These are phyloP conservation scores for Eriosoma lanigerum DNA, from an alignment of 1,140 invertebrate genomes.

Conservation along the genomic window DNA sequence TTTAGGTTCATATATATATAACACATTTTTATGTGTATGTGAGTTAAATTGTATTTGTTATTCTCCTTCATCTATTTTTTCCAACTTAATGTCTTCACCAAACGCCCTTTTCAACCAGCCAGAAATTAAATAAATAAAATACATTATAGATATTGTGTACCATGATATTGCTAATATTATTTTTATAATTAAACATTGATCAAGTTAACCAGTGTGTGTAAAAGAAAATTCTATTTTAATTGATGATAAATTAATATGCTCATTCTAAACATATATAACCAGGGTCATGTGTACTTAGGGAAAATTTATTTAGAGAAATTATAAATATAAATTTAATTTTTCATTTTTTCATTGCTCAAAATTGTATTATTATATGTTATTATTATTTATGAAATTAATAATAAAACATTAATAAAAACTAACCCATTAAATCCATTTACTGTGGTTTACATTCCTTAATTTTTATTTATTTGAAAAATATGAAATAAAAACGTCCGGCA, in stretches of 20 bases:
- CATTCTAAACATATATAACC: constrained; percentile 32
- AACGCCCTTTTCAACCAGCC: background rate
- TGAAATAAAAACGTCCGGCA: constrained; percentile 13
- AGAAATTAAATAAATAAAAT: background rate
- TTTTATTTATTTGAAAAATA: constrained; percentile 46
- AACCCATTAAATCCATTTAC: constrained; percentile 30
- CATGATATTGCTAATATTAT: background rate
- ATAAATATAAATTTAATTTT: constrained; percentile 9
- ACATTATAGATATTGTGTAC: background rate
- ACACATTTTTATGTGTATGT: background rate
- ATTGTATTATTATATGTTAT: constrained; percentile 36
- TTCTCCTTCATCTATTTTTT: constrained; percentile 17
- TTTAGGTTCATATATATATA: background rate
- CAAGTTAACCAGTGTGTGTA: background rate
- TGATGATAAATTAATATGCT: constrained; percentile 26
- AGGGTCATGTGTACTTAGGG: constrained; percentile 46
- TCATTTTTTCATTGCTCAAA: constrained; percentile 43
- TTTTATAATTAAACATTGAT: background rate
- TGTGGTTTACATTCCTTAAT: constrained; percentile 51
- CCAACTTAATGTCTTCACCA: too few relatives aligned
- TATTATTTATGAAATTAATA: constrained; percentile 26
- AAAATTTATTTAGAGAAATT: constrained; percentile 41
- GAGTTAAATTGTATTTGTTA: background rate
- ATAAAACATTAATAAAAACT: constrained; percentile 30
- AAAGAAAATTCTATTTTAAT: constrained; percentile 9